Percentiles rank a stretch among this genome's conserved stretches.
Conservation (phyloP, 2,888 invertebrate species). For the Callimorpha dominula region DNA sequence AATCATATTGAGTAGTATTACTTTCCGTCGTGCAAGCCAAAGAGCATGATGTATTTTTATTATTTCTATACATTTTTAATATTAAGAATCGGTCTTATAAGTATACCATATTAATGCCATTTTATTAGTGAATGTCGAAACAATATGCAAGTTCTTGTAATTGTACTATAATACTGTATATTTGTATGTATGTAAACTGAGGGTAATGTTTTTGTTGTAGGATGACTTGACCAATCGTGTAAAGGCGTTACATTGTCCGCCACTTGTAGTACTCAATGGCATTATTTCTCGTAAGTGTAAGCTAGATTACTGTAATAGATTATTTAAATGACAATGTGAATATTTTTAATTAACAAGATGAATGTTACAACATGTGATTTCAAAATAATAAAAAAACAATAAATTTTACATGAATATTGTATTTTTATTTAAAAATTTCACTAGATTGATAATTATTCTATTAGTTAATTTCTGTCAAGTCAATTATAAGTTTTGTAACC, state of each 20-base stretch:
- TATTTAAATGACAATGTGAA: slow-evolving; percentile 89
- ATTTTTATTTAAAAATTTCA: slow-evolving; percentile 49
- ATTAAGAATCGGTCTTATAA: slow-evolving; percentile 78
- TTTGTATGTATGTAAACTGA: slow-evolving; percentile 85
- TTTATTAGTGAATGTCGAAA: slow-evolving; percentile 82
- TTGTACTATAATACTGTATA: slow-evolving; percentile 84
- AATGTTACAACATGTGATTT: slow-evolving; percentile 88
- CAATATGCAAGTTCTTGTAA: slow-evolving; percentile 79
- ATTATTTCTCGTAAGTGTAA: slow-evolving; percentile 85
- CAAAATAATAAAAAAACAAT: slow-evolving; percentile 88
- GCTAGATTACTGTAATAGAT: slow-evolving; percentile 88
- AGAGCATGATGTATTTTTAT: slow-evolving; percentile 86
- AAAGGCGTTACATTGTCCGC: slow-evolving; percentile 71
- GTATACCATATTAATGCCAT: slow-evolving; percentile 85
- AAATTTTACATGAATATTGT: slow-evolving; percentile 85
- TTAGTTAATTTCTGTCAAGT: too few relatives aligned
- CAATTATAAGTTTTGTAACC: neutral
- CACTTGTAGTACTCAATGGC: slow-evolving; percentile 83
- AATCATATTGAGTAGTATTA: slow-evolving; percentile 71
- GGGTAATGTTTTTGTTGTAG: slow-evolving; percentile 78
- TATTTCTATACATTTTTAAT: slow-evolving; percentile 80
- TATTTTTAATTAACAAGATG: slow-evolving; percentile 89
- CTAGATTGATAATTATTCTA: neutral
- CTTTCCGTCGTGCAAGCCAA: slow-evolving; percentile 86
- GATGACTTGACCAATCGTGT: slow-evolving; percentile 85